Evolutionary conservation across 2,113 vertebrate species (phyloP).

Genomic region (Dicrurus megarhynchus): DNA sequence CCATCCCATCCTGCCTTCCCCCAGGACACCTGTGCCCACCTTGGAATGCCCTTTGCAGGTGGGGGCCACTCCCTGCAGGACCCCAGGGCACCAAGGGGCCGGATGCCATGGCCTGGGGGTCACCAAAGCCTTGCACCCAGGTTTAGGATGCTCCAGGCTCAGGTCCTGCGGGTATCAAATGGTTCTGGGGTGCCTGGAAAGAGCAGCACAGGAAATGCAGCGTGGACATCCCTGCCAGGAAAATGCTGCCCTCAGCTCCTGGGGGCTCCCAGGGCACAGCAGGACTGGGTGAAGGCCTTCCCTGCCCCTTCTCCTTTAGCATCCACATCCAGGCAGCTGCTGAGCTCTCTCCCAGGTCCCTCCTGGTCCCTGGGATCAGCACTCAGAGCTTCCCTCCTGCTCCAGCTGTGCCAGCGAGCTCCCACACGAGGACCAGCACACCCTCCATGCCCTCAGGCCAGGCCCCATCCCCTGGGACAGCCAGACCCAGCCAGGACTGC

Average conservation of each 20-base stretch:
- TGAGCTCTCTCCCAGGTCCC: not conserved
- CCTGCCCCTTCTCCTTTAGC: not conserved
- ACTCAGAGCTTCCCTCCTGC: not conserved
- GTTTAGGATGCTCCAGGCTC: not conserved
- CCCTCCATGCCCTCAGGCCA: not conserved
- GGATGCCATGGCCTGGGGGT: accelerated
- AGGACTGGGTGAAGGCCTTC: not conserved
- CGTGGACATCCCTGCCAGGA: accelerated
- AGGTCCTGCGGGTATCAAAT: accelerated
- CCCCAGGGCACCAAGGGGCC: accelerated
- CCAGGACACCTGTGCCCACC: accelerated
- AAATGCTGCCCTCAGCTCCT: not conserved
- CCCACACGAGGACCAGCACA: not conserved
- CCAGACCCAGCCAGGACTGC: not conserved
- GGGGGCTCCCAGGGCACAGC: not conserved
- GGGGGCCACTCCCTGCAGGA: not conserved
- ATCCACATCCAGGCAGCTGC: not conserved
- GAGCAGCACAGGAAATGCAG: not conserved
- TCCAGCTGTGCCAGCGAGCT: not conserved
- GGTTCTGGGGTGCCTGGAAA: not conserved
- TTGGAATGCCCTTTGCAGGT: accelerated
- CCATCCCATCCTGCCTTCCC: not conserved
- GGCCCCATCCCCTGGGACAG: not conserved
- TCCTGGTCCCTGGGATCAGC: not conserved
- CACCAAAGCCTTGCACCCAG: not conserved